Evolutionary conservation across 2,888 invertebrate genomes (phyloP).

Genomic region (Aporophyla nigra): DNA sequence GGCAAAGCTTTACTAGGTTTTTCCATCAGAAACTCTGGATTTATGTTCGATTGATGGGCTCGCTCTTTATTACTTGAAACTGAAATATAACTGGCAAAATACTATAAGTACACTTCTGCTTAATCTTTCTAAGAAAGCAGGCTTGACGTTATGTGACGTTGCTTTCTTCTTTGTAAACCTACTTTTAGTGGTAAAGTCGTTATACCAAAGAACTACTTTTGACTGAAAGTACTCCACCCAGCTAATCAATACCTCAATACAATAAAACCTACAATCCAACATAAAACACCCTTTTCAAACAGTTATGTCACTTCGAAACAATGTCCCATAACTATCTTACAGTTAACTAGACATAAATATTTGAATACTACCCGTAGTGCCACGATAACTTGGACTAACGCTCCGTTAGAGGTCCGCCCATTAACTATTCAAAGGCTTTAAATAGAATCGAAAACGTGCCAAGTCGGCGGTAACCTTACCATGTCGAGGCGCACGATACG

Average conservation of each 20-base stretch:
- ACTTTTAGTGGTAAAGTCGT: background rate
- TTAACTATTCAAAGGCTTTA: conserved; percentile 86
- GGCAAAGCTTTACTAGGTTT: background rate
- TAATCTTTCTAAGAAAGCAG: background rate
- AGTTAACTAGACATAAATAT: conserved; percentile 67
- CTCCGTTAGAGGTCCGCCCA: conserved; percentile 68
- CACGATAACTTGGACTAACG: conserved; percentile 58
- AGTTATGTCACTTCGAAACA: conserved; percentile 27
- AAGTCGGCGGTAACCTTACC: conserved; percentile 70
- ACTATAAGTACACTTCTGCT: background rate
- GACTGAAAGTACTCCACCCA: background rate
- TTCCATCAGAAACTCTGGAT: background rate
- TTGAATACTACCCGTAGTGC: conserved; percentile 58
- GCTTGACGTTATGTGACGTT: background rate
- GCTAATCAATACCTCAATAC: conserved; percentile 7
- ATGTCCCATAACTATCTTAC: conserved; percentile 41
- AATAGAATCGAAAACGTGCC: conserved; percentile 89
- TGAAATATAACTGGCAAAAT: background rate
- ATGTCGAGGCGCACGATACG: conserved; percentile 58
- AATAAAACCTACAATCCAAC: conserved; percentile 22
- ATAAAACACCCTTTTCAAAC: conserved; percentile 34
- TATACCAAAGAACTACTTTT: background rate
- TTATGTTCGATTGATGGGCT: background rate
- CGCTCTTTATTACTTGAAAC: too few species aligned
- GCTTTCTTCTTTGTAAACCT: background rate